Evolutionary conservation across 1,140 invertebrate species (phyloP).

Genomic region (Drosophila asahinai): DNA sequence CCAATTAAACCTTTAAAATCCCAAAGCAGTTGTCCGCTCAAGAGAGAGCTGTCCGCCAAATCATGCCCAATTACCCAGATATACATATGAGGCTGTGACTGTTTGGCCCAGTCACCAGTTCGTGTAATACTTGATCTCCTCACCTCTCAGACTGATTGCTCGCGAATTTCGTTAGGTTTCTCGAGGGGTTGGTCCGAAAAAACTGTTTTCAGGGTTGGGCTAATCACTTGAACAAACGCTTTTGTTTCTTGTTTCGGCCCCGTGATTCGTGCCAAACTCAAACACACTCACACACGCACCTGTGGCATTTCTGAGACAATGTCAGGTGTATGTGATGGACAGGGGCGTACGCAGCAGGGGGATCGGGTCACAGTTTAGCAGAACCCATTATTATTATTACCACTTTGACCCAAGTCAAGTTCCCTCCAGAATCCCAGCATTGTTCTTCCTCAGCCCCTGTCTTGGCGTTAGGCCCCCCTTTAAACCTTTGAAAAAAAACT

Average conservation of each 20-base stretch:
- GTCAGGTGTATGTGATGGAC: slow-evolving; percentile 20
- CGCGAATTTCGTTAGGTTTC: background rate
- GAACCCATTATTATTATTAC: background rate
- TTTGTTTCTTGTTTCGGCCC: slow-evolving; percentile 27
- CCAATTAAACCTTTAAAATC: background rate
- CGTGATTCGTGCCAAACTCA: slow-evolving; percentile 19
- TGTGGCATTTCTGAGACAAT: slow-evolving; percentile 11
- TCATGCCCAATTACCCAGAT: background rate
- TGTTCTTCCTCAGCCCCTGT: slow-evolving; percentile 27
- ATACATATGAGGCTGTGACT: background rate
- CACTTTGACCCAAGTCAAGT: background rate
- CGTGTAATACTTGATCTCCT: slow-evolving; percentile 5
- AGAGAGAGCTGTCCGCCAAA: background rate
- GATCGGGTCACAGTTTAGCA: background rate
- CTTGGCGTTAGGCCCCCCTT: slow-evolving; percentile 3
- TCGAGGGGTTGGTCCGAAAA: slow-evolving; percentile 10
- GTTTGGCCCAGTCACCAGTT: slow-evolving; percentile 25
- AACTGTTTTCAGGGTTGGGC: slow-evolving; percentile 26
- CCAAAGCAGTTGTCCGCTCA: background rate
- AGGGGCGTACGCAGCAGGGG: background rate
- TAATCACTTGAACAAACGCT: slow-evolving; percentile 47
- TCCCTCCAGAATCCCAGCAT: background rate
- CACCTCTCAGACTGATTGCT: slow-evolving; percentile 16
- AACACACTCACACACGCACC: slow-evolving; percentile 9
- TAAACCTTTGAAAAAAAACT: background rate